Base-by-base conservation (phyloP, 2,797 vertebrate genomes). In the Micromesistius poutassou region DNA sequence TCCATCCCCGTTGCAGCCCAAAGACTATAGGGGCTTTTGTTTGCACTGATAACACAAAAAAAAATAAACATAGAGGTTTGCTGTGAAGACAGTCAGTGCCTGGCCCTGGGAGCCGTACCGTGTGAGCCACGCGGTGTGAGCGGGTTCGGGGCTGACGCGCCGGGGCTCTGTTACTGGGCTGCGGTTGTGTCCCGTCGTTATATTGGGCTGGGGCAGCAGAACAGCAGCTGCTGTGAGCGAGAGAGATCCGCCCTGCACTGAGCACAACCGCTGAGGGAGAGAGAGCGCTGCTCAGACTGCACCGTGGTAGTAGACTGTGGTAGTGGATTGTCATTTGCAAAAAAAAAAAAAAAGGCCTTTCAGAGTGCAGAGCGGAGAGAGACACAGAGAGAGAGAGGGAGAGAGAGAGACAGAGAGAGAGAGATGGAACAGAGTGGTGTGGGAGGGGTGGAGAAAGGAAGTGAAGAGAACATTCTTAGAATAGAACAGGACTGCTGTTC, bases 21-120 rank as follows among this genome's bases (percentile, higher is more conserved):
- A 77, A 80, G 76, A 71, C 91, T 84, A 86, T 83, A 30, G 88
- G 85, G 83, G 74, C 79, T 74, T 76, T 91, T 91, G 90, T 91
- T 86, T 83, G 55, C 74, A 77, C 85, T 77, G 73, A 77, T 76
- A 76, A 83, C 78, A 77, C 72, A 71, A 16, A 22, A 28, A 79
- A 83, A 80, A 7, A n/a, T n/a, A n/a, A 77, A 80, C 83, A 87
- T 82, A 79, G 70, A 66, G 50, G 50, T 8, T 55, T 55, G 50
- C 19, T 22, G 22, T 50, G 42, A 50, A 50, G 16, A 55, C 50
- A 8, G 50, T 22, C 19, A 5, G 50, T 6, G 50, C 50, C 55
- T 9, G 55, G n/a, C 55, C 55, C 55, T 0, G 9, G 25, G 55
- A 9, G n/a, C 55, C 55, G 6, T 25, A 66, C 0, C n/a, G 55